Percentiles rank a stretch among this genome's conserved stretches.
Conservation (phyloP, 2,113 vertebrate genomes). For the Megaptera novaeangliae region DNA sequence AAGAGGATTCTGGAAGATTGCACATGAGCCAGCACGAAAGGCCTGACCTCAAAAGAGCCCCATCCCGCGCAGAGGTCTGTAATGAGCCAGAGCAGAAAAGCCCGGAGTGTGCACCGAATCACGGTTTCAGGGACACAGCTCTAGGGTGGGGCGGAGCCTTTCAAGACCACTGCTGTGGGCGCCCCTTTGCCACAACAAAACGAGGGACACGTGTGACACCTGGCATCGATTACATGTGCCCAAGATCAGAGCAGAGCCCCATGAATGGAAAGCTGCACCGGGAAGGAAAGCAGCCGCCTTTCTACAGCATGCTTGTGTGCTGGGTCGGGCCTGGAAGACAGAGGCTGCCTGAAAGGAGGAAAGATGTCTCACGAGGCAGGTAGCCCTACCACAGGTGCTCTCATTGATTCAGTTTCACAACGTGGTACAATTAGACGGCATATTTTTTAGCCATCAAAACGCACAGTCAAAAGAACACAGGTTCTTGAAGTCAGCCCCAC, state of each 20-base stretch:
- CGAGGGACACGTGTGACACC: background rate
- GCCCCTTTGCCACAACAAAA: background rate
- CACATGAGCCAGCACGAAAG: background rate
- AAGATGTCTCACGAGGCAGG: background rate
- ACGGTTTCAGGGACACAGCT: background rate
- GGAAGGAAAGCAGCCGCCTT: background rate
- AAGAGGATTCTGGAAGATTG: background rate
- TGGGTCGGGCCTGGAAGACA: background rate
- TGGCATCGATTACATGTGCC: background rate
- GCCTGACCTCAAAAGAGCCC: background rate
- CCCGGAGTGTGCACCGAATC: background rate
- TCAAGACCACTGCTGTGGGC: background rate
- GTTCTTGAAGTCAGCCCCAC: background rate
- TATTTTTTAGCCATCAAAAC: background rate
- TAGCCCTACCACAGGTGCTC: rapidly evolving
- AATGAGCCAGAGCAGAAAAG: background rate
- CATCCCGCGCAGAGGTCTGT: background rate
- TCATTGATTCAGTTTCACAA: background rate
- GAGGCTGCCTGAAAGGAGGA: background rate
- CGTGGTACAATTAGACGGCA: background rate
- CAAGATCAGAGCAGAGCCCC: background rate
- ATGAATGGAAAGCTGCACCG: background rate
- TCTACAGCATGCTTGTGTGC: background rate
- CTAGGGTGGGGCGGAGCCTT: background rate
- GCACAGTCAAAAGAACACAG: background rate